A percentile compares a stretch with the other conserved stretches of the same genome.
Evolutionary conservation across 1,140 invertebrate genomes (phyloP).

Genomic region (Ectropis grisescens): DNA sequence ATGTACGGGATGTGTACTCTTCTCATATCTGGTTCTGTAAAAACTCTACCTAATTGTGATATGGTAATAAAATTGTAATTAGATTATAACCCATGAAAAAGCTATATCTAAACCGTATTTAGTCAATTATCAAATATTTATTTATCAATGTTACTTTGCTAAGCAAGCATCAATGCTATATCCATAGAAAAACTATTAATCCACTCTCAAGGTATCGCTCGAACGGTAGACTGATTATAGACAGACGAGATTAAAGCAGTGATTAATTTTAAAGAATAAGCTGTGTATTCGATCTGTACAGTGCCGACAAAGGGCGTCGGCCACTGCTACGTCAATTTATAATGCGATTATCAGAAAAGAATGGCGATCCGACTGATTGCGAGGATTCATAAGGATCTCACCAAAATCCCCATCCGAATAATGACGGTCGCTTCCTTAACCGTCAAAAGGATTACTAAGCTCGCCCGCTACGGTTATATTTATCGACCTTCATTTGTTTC

Average conservation of each 20-base stretch:
- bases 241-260: constrained; percentile 28
- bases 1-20: too few species aligned
- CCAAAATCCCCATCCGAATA: constrained; percentile 39
- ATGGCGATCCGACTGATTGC: constrained; percentile 48
- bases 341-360: constrained; percentile 60
- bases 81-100: too few species aligned
- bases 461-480: constrained; percentile 22
- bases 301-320: constrained; percentile 42
- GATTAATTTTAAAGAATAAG: constrained; percentile 35
- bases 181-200: too few species aligned
- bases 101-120: too few species aligned
- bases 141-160: too few species aligned
- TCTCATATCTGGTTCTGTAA: too few species aligned
- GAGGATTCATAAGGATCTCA: constrained; percentile 34
- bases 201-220: too few species aligned
- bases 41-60: too few species aligned
- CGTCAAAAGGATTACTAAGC: constrained; percentile 13
- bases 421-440: constrained; percentile 27
- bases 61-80: too few species aligned
- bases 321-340: constrained; percentile 51
- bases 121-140: too few species aligned
- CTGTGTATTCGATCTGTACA: constrained; percentile 32
- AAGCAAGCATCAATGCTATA: too few species aligned
- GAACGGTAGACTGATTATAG: constrained; percentile 29
- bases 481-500: constrained; percentile 40